Evolutionary conservation across 2,113 vertebrate genomes (phyloP).

Genomic region (Scytalopus superciliaris): DNA sequence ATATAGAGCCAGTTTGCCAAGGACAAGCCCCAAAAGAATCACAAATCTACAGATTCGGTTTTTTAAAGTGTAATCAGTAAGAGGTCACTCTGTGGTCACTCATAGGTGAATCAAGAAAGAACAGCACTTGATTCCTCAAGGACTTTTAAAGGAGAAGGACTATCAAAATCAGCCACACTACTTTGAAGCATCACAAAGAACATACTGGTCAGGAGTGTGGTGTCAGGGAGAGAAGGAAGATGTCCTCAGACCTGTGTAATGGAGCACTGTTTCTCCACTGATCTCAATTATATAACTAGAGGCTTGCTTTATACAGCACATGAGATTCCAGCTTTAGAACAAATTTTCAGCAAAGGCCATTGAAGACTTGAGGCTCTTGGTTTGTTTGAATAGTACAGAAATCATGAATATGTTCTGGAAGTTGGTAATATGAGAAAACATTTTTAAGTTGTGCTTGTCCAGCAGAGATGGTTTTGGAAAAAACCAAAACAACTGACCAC

Average conservation of each 20-base stretch:
- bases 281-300: background rate
- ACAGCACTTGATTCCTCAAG: background rate
- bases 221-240: background rate
- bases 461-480: constrained; percentile 83
- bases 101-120: background rate
- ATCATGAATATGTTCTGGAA: background rate
- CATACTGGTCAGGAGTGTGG: background rate
- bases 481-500: constrained; percentile 78
- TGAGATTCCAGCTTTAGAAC: background rate
- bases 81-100: background rate
- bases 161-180: background rate
- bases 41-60: background rate
- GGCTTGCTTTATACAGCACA: background rate
- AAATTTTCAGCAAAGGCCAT: background rate
- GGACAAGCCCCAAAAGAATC: background rate
- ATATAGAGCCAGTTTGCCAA: background rate
- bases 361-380: background rate
- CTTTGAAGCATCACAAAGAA: background rate
- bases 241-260: background rate
- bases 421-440: background rate
- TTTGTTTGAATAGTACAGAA: background rate
- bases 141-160: background rate
- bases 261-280: background rate
- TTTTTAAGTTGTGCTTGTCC: constrained; percentile 65
- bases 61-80: background rate